These are phyloP conservation scores for Arctocebus calabarensis DNA, from an alignment of 2,797 vertebrate species.

Conservation along the genomic window DNA sequence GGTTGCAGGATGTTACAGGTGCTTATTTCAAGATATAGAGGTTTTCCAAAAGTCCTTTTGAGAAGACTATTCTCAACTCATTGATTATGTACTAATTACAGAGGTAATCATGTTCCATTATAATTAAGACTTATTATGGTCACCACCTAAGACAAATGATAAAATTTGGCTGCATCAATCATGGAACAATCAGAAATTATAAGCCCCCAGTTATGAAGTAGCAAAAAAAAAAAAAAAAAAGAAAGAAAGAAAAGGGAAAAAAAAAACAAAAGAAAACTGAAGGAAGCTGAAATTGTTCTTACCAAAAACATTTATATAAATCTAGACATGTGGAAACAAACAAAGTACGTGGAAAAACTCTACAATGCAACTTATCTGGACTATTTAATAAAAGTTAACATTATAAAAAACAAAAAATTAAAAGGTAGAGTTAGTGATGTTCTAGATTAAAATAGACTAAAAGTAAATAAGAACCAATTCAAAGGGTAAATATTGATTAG, in stretches of 20 bases:
- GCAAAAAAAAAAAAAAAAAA: neutral
- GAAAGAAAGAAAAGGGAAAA: no score
- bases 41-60: conserved; percentile 12
- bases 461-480: neutral
- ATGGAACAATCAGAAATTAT: neutral
- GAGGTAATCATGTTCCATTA: neutral
- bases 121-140: neutral
- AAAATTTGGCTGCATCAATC: neutral
- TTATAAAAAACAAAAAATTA: neutral
- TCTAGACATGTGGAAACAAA: neutral
- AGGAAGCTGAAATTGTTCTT: neutral
- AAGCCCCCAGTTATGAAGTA: neutral
- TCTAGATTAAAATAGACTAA: neutral
- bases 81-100: neutral
- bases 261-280: no score
- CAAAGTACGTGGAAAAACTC: neutral
- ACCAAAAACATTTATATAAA: neutral
- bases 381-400: conserved; percentile 11
- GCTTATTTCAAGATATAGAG: neutral
- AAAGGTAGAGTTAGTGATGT: neutral
- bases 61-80: neutral
- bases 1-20: neutral
- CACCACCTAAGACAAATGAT: neutral
- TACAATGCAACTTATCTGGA: neutral
- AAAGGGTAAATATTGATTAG: neutral